Base-by-base conservation (phyloP, 2,888 invertebrate genomes). In the Acrobasis repandana region DNA sequence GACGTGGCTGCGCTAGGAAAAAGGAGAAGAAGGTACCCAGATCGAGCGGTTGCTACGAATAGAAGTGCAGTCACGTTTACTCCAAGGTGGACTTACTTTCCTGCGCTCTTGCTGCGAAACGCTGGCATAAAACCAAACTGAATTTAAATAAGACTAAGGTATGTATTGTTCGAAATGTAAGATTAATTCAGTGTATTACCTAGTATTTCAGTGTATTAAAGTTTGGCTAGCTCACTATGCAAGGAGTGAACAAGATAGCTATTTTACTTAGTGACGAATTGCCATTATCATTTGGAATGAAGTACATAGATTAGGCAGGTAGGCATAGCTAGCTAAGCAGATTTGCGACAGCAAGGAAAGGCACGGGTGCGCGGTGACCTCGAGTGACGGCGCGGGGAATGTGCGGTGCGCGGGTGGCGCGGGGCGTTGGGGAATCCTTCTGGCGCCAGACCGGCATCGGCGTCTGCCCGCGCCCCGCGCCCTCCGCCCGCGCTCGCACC, bases 401-500 rank as follows among this genome's bases (percentile, higher is more conserved):
- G 34, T 15, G 51, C 51, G 54, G 54, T 36, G 74, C 67, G 76
- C 70, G 78, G 74, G 73, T 74, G 64, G 75, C 63, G 88, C 78
- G 86, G 83, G 85, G 88, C 86, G 90, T 90, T 89, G 93, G 93
- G 93, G 93, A 93, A 92, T 92, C 92, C 92, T 91, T 90, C 88
- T 92, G 93, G 92, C 93, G 93, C 93, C 92, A 92, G 93, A 91
- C 91, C 88, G 92, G 82, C 91, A 89, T 77, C 85, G 83, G 82
- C 80, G 90, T 90, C 90, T 88, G 82, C 85, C 85, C 84, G 84
- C 85, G 77, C 85, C 84, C 86, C 83, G 66, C 82, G 72, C 76
- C 68, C 80, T 69, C 74, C 73, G 76, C 77, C 76, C 80, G 75
- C 76, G 75, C 82, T 77, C 83, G 79, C 82, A 71, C 80, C 81